Evolutionary conservation across 92 coral and sea anemone genomes (phyloP).

Genomic region (Umimayanthus kanabou): DNA sequence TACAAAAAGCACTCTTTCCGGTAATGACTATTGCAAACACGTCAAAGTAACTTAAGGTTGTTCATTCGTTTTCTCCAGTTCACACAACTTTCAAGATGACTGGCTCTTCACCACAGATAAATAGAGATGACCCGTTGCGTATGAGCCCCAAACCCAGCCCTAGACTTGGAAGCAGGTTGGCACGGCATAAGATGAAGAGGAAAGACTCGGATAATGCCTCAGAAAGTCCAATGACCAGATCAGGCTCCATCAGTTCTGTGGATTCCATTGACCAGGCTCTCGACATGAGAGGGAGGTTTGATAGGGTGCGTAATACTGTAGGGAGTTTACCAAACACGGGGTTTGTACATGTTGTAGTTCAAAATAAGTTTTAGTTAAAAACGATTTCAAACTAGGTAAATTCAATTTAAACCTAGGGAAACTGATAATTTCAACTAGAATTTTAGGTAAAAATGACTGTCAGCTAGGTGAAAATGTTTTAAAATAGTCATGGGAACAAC

Average conservation of each 20-base stretch:
- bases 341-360: too few relatives aligned
- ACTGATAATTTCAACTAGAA: too few relatives aligned
- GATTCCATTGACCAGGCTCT: slow-evolving; percentile 84
- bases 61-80: slow-evolving; percentile 17
- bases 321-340: not conserved
- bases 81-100: slow-evolving; percentile 85
- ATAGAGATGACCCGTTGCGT: slow-evolving; percentile 69
- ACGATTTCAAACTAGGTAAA: too few relatives aligned
- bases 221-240: slow-evolving; percentile 69
- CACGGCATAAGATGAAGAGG: slow-evolving; percentile 50
- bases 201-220: slow-evolving; percentile 72
- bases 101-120: slow-evolving; percentile 59
- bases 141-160: slow-evolving; percentile 87
- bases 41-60: not conserved
- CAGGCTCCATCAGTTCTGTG: slow-evolving; percentile 92
- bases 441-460: too few relatives aligned
- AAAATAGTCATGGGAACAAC: too few relatives aligned
- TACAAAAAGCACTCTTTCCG: too few relatives aligned
- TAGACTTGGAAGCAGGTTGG: slow-evolving; percentile 50
- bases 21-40: not conserved
- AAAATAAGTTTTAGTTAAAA: too few relatives aligned
- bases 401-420: too few relatives aligned
- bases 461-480: too few relatives aligned
- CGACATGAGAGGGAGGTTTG: slow-evolving; percentile 93
- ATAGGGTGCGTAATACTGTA: slow-evolving; percentile 54